Conservation (phyloP, 2,888 invertebrate genomes). For the Scaeva pyrastri region DNA sequence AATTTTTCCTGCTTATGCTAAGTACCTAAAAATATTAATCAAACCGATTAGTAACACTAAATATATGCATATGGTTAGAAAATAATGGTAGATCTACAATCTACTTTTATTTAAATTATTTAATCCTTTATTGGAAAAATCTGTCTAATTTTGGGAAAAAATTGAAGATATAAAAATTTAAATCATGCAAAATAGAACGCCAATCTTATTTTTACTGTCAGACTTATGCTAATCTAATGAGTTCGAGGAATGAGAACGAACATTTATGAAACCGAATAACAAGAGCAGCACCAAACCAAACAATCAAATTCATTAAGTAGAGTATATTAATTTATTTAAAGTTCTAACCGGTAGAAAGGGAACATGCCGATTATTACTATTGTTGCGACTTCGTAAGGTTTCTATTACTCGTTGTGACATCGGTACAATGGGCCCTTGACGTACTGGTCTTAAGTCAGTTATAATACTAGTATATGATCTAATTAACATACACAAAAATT, state of each 20-base stretch:
- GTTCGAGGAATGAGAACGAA: background rate
- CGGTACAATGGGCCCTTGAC: constrained; percentile 76
- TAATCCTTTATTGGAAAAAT: background rate
- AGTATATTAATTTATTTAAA: background rate
- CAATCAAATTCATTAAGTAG: constrained; percentile 12
- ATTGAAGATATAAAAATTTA: background rate
- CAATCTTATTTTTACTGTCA: background rate
- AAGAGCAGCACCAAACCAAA: constrained; percentile 11
- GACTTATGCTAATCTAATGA: background rate
- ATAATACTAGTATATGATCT: constrained; percentile 72
- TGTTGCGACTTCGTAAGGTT: constrained; percentile 50
- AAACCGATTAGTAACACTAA: too few relatives aligned
- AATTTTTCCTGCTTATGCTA: too few relatives aligned
- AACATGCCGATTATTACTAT: constrained; percentile 23
- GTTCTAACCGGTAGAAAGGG: constrained; percentile 54
- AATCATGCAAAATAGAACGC: background rate
- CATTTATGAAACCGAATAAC: constrained; percentile 18
- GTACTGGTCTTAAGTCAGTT: constrained; percentile 79
- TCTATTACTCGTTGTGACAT: constrained; percentile 70
- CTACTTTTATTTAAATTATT: background rate
- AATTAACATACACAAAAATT: constrained; percentile 22
- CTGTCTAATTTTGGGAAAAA: background rate
- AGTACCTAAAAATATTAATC: too few relatives aligned
- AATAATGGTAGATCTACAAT: background rate
- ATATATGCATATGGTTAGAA: background rate